These are phyloP conservation scores for Scelioninae gen. 2 DNA, from an alignment of 2,888 invertebrate genomes.

Conservation along the genomic window DNA sequence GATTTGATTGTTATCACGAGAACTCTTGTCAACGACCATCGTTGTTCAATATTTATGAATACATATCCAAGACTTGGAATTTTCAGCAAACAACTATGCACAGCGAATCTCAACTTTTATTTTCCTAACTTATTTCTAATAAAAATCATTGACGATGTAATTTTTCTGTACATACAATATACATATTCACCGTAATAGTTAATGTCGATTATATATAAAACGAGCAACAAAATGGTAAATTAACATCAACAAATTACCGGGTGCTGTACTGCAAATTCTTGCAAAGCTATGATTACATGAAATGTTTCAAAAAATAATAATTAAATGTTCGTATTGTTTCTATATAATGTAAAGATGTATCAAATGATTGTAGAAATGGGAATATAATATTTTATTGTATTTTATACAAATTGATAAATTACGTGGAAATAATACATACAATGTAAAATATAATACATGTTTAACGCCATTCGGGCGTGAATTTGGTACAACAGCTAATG, in stretches of 20 bases:
- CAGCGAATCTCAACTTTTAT: slow-evolving; percentile 44
- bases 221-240: slow-evolving; percentile 28
- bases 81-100: slow-evolving; percentile 8
- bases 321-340: too few species aligned
- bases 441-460: slow-evolving; percentile 9
- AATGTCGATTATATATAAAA: slow-evolving; percentile 28
- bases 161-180: slow-evolving; percentile 44
- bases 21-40: too few species aligned
- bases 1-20: too few species aligned
- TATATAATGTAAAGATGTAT: too few species aligned
- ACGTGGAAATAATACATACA: too few species aligned
- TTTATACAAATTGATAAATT: slow-evolving; percentile 27
- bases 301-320: too few species aligned
- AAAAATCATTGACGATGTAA: slow-evolving; percentile 24
- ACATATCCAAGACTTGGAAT: not conserved
- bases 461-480: slow-evolving; percentile 5
- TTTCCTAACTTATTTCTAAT: slow-evolving; percentile 42
- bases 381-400: slow-evolving; percentile 6
- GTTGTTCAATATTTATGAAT: not conserved
- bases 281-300: too few species aligned
- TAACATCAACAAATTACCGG: slow-evolving; percentile 13
- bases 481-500: slow-evolving; percentile 35
- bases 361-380: not conserved
- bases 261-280: slow-evolving; percentile 27
- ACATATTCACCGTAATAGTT: slow-evolving; percentile 34